Evolutionary conservation across 2,113 vertebrate species (phyloP).

Genomic region (Chaenocephalus aceratus): DNA sequence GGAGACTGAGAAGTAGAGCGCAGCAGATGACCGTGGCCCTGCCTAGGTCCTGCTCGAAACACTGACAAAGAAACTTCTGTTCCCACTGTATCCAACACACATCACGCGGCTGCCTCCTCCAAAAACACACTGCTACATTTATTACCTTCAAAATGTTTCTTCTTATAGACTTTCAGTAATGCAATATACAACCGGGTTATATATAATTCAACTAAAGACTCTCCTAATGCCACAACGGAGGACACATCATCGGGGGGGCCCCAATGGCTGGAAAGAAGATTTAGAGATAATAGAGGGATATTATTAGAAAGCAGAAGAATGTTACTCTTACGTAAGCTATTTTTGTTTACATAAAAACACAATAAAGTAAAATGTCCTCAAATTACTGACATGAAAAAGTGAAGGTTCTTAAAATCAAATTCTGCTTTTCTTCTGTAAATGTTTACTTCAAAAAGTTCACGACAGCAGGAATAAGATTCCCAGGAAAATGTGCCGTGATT

Average conservation of each 20-base stretch:
- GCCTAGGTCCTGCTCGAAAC: constrained; percentile 31
- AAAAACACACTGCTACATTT: constrained; percentile 52
- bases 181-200: constrained; percentile 39
- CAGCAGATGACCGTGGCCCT: constrained; percentile 28
- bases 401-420: background rate
- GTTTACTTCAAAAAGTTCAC: background rate
- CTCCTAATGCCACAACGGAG: constrained; percentile 40
- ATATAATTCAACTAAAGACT: constrained; percentile 44
- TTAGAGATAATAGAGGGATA: constrained; percentile 64
- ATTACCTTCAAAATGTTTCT: constrained; percentile 53
- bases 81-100: constrained; percentile 71
- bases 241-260: constrained; percentile 39
- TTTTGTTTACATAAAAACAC: constrained; percentile 57
- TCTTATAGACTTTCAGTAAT: constrained; percentile 19
- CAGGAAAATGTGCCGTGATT: background rate
- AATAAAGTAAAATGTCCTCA: constrained; percentile 24
- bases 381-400: background rate
- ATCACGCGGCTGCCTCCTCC: constrained; percentile 61
- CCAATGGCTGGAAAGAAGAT: constrained; percentile 57
- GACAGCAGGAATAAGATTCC: background rate
- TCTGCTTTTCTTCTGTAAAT: constrained; percentile 3
- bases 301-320: constrained; percentile 66
- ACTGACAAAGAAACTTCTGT: constrained; percentile 83
- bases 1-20: constrained; percentile 55
- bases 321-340: constrained; percentile 49